Conservation (phyloP, 2,113 vertebrate species). For the Rhipidura dahli region DNA sequence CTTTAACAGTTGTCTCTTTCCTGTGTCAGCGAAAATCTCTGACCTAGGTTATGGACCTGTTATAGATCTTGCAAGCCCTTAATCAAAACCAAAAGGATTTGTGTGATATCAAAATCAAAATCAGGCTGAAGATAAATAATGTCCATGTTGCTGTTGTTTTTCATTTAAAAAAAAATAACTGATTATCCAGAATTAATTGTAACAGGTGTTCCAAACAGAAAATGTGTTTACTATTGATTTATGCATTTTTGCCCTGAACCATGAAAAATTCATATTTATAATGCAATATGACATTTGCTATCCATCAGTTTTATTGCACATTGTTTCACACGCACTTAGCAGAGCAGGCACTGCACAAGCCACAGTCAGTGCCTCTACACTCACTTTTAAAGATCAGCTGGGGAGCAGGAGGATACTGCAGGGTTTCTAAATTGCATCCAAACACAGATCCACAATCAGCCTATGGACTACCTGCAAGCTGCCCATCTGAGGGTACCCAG, state of each 20-base stretch:
- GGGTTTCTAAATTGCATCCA: not conserved
- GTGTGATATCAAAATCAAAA: not conserved
- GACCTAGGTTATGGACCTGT: not conserved
- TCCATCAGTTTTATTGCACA: conserved; percentile 6
- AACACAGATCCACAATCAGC: not conserved
- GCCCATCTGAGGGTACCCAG: not conserved
- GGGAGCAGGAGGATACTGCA: not conserved
- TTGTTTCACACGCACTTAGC: not conserved
- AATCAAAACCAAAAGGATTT: conserved; percentile 3
- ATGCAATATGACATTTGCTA: not conserved
- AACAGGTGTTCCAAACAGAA: conserved; percentile 25
- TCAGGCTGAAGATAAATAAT: not conserved
- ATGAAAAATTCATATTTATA: conserved; percentile 40
- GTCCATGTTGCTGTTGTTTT: not conserved
- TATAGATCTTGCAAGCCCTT: not conserved
- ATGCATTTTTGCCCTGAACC: conserved; percentile 13
- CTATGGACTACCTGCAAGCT: not conserved
- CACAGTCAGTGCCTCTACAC: not conserved
- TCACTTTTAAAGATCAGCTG: not conserved
- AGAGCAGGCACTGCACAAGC: not conserved
- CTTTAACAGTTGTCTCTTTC: not conserved
- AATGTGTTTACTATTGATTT: conserved; percentile 8
- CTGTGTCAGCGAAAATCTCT: not conserved
- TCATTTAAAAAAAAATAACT: conserved; percentile 1
- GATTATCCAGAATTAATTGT: conserved; percentile 10